Evolutionary conservation across 2,113 vertebrate species (phyloP).

Genomic region (Nanorana parkeri): DNA sequence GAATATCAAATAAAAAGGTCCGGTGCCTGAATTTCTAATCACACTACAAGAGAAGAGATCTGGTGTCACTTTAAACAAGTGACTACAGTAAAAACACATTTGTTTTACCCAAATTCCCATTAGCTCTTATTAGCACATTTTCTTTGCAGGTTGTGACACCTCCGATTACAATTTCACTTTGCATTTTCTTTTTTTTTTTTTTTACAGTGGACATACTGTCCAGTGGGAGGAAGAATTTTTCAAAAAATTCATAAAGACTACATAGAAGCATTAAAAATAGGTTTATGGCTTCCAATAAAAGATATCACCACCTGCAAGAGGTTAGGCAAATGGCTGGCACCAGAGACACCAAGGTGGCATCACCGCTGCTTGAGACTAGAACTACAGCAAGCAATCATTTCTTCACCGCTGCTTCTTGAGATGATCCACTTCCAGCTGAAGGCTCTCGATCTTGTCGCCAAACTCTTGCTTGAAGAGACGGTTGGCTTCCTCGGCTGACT

Average conservation of each 20-base stretch:
- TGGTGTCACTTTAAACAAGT: no score
- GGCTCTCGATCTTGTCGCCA: slow-evolving; percentile 95
- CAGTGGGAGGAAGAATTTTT: background rate
- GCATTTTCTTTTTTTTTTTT: no score
- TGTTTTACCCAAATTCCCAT: no score
- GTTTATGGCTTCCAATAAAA: slow-evolving; percentile 26
- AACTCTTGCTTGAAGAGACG: slow-evolving; percentile 97
- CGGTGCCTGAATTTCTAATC: no score
- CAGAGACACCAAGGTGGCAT: slow-evolving; percentile 30
- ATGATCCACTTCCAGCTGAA: slow-evolving; percentile 89
- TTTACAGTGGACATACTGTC: background rate
- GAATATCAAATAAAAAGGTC: no score
- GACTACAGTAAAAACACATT: no score
- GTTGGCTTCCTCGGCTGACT: slow-evolving; percentile 87
- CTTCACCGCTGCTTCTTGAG: slow-evolving; percentile 88
- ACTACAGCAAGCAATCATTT: slow-evolving; percentile 55
- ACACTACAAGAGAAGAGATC: no score
- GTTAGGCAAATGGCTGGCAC: slow-evolving; percentile 29
- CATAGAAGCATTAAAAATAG: background rate
- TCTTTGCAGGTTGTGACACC: slow-evolving; percentile 50
- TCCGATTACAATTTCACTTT: background rate
- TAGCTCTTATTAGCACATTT: background rate
- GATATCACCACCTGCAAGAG: slow-evolving; percentile 50
- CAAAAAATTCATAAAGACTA: background rate
- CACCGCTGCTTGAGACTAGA: slow-evolving; percentile 33